Evolutionary conservation across 2,888 invertebrate genomes (phyloP).

Genomic region (Heliconius charithonia): DNA sequence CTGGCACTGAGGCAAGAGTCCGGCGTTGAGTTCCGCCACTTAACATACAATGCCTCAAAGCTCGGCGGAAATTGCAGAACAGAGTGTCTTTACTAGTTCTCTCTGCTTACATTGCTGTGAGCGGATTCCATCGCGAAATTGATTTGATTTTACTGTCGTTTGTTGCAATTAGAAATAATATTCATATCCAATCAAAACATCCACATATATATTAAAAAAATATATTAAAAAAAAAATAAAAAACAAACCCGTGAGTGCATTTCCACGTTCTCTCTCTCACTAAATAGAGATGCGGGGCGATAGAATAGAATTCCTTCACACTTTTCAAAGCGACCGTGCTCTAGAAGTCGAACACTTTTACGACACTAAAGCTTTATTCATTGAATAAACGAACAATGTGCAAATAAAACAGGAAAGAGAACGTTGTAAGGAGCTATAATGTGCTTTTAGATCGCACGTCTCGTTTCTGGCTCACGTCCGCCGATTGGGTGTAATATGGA

Average conservation of each 20-base stretch:
- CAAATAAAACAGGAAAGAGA: conserved; percentile 25
- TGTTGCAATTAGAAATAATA: background rate
- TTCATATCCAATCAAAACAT: background rate
- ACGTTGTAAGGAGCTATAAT: conserved; percentile 24
- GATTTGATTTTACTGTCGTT: background rate
- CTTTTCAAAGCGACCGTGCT: conserved; percentile 10
- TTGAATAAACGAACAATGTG: conserved; percentile 25
- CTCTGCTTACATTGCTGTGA: no score
- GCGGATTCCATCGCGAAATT: no score
- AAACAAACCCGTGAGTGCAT: background rate
- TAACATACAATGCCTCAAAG: no score
- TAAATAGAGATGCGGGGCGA: background rate
- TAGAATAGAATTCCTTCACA: conserved; percentile 14
- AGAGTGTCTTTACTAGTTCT: no score
- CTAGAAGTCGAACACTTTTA: conserved; percentile 13
- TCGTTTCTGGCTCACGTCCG: conserved; percentile 25
- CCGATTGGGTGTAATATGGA: conserved; percentile 52
- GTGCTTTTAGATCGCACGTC: conserved; percentile 28
- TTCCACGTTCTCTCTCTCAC: background rate
- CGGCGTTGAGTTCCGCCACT: no score
- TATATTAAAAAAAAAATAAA: background rate
- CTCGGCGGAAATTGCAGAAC: no score
- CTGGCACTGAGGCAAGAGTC: no score
- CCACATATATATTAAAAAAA: background rate
- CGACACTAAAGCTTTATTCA: conserved; percentile 14